phyloP scores from a whole-genome alignment of 1,140 invertebrate species.

The Rhagoletis pomonella region DNA sequence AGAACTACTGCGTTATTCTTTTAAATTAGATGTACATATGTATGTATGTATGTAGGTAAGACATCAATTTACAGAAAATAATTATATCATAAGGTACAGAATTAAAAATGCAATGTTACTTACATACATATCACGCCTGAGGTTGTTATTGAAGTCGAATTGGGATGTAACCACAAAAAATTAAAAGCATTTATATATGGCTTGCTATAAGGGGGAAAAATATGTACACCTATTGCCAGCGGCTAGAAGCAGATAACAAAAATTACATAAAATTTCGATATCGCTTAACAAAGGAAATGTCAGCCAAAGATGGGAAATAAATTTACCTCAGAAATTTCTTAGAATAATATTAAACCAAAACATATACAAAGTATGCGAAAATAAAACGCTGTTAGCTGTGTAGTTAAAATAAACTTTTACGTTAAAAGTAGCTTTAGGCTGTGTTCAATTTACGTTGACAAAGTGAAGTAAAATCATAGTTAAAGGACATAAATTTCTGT shows the following conservation, averaged over 20 bases:
- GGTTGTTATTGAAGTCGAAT: background rate
- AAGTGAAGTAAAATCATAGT: no score
- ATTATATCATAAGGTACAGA: no score
- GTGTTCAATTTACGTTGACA: no score
- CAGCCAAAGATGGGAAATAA: background rate
- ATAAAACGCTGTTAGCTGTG: background rate
- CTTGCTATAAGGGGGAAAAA: background rate
- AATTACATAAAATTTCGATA: constrained; percentile 25
- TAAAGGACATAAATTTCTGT: no score
- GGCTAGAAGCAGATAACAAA: background rate
- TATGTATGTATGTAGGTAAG: no score
- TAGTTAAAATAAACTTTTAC: no score
- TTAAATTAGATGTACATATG: no score
- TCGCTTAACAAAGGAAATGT: background rate
- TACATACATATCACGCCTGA: no score
- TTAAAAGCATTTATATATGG: background rate
- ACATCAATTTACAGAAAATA: no score
- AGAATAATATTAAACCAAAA: background rate
- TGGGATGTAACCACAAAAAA: background rate
- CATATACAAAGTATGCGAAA: background rate
- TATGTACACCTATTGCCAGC: background rate
- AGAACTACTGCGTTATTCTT: no score
- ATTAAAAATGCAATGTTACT: no score
- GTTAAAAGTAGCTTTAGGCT: no score
- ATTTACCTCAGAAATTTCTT: background rate